These are phyloP conservation scores for Rugalucina vietnamica DNA, from an alignment of 2,888 invertebrate species.

Conservation along the genomic window DNA sequence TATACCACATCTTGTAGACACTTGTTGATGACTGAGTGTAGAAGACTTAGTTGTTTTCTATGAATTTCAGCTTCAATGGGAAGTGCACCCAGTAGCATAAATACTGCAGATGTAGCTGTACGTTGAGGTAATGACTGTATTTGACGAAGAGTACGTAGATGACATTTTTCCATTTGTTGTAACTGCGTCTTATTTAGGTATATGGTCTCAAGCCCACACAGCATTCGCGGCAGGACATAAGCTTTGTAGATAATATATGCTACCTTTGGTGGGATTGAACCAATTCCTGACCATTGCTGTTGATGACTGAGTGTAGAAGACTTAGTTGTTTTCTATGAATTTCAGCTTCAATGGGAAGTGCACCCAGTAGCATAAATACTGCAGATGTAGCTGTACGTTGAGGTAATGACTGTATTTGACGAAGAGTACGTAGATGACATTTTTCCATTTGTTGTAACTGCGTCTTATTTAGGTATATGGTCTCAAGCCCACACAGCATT, in stretches of 20 bases:
- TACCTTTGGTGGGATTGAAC: too few species aligned
- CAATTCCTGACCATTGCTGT: too few species aligned
- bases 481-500: slow-evolving; percentile 4
- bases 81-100: slow-evolving; percentile 2
- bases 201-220: slow-evolving; percentile 15
- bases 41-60: slow-evolving; percentile 7
- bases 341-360: neutral
- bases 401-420: neutral
- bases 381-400: slow-evolving; percentile 1
- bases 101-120: slow-evolving; percentile 7
- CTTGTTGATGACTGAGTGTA: slow-evolving; percentile 1
- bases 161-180: neutral
- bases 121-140: neutral
- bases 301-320: neutral
- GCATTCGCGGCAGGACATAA: slow-evolving; percentile 2
- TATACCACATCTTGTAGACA: neutral
- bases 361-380: slow-evolving; percentile 12
- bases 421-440: too few species aligned
- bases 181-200: neutral
- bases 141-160: slow-evolving; percentile 5
- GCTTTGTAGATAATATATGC: slow-evolving; percentile 15
- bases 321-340: slow-evolving; percentile 20
- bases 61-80: slow-evolving; percentile 11
- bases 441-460: neutral
- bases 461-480: neutral